Evolutionary conservation across 2,888 invertebrate species (phyloP).

Genomic region (Calameuta filiformis): DNA sequence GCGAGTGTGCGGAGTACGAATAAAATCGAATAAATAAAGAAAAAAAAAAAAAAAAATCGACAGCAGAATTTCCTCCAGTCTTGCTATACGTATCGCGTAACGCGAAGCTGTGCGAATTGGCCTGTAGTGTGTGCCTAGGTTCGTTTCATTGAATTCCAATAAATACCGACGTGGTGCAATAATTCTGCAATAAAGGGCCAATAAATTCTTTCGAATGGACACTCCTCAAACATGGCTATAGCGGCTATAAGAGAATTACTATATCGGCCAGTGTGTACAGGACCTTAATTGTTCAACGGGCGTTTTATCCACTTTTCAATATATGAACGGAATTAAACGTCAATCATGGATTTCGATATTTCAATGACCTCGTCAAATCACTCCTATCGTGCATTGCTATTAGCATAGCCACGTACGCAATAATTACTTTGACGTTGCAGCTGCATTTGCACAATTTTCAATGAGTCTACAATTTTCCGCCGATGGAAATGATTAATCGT

Average conservation of each 20-base stretch:
- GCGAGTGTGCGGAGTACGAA: slow-evolving; percentile 3
- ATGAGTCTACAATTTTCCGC: too few species aligned
- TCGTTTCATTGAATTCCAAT: slow-evolving; percentile 41
- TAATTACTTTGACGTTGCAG: too few species aligned
- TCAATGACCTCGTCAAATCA: too few species aligned
- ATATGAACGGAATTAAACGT: too few species aligned
- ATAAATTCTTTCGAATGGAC: slow-evolving; percentile 32
- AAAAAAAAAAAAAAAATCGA: slow-evolving; percentile 29
- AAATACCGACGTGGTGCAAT: slow-evolving; percentile 33
- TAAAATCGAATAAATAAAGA: slow-evolving; percentile 32
- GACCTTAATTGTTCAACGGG: slow-evolving; percentile 29
- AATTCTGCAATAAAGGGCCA: slow-evolving; percentile 27
- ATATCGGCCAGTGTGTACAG: slow-evolving; percentile 29
- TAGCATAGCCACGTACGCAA: too few species aligned
- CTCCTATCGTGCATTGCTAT: too few species aligned
- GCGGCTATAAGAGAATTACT: background rate
- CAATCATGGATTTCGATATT: too few species aligned
- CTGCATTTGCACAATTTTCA: too few species aligned
- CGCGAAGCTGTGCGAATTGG: too few species aligned
- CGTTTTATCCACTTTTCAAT: slow-evolving; percentile 4
- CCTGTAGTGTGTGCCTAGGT: slow-evolving; percentile 1
- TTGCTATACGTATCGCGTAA: too few species aligned
- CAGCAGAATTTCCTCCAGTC: slow-evolving; percentile 22
- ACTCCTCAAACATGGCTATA: slow-evolving; percentile 25
- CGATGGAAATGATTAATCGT: too few species aligned